Percentiles rank a stretch among this genome's conserved stretches.
These are phyloP conservation scores for Galaxias olidus DNA, from an alignment of 2,797 vertebrate genomes.

Conservation along the genomic window DNA sequence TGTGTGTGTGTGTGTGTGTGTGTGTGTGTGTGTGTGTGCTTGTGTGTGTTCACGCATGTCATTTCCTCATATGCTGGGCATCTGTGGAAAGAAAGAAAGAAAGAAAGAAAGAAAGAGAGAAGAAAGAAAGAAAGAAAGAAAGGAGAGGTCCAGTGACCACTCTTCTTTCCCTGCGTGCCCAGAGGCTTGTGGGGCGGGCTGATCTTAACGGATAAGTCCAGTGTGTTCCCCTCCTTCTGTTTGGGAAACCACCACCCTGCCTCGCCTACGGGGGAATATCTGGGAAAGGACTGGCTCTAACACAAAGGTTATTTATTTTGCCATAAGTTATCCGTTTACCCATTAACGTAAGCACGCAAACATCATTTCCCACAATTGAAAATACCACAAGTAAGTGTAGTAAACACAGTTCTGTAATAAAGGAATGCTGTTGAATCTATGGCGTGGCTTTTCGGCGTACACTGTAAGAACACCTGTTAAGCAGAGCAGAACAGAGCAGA, in stretches of 20 bases:
- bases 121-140: neutral
- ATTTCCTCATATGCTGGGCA: constrained; percentile 10
- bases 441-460: neutral
- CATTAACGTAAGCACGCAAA: neutral
- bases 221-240: neutral
- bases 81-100: neutral
- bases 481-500: constrained; percentile 15
- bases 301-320: neutral
- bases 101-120: neutral
- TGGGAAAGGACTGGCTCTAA: neutral
- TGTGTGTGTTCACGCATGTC: constrained; percentile 11
- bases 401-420: neutral
- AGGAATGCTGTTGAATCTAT: constrained; percentile 13
- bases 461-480: constrained; percentile 4
- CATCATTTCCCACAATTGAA: neutral
- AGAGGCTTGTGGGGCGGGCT: neutral
- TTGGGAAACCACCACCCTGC: neutral
- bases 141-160: neutral
- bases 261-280: neutral
- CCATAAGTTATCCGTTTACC: too few relatives aligned
- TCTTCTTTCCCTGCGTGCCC: neutral
- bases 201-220: neutral
- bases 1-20: constrained; percentile 16
- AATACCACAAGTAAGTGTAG: neutral
- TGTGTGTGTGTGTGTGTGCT: constrained; percentile 9